Percentiles rank a stretch among this genome's conserved stretches.
These are phyloP conservation scores for Strix aluco DNA, from an alignment of 2,113 vertebrate genomes.

Conservation along the genomic window DNA sequence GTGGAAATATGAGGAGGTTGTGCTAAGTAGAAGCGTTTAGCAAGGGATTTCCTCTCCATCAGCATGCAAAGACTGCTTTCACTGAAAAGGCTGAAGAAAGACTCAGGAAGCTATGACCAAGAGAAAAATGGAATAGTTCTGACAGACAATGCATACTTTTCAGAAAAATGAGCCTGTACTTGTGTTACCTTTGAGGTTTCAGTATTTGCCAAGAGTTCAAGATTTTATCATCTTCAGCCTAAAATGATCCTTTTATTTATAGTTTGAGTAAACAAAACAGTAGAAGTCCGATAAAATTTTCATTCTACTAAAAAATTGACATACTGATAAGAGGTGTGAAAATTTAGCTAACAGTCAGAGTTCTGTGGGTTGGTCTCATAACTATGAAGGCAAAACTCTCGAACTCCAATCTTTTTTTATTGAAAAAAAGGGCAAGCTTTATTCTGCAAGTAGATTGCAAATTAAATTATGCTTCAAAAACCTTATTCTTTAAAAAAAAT, in stretches of 20 bases:
- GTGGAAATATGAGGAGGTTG: not conserved
- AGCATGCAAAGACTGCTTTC: not conserved
- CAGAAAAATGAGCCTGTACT: not conserved
- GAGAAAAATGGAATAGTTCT: not conserved
- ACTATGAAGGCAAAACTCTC: not conserved
- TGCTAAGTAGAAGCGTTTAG: not conserved
- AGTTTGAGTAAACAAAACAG: not conserved
- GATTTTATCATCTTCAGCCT: not conserved
- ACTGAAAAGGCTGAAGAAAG: not conserved
- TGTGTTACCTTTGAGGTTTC: not conserved
- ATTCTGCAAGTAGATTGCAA: not conserved
- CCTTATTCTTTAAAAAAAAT: not conserved
- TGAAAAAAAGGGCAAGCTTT: not conserved
- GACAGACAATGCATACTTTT: not conserved
- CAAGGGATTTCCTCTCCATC: not conserved
- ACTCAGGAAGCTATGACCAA: not conserved
- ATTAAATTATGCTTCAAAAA: not conserved
- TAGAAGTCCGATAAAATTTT: not conserved
- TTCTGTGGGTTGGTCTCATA: not conserved
- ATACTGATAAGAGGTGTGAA: not conserved
- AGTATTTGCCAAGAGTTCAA: not conserved
- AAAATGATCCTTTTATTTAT: not conserved
- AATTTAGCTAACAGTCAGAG: not conserved
- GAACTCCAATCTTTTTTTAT: not conserved
- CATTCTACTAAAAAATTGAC: not conserved